These are phyloP conservation scores for Pediacus dermestoides DNA, from an alignment of 2,888 invertebrate genomes.

Conservation along the genomic window DNA sequence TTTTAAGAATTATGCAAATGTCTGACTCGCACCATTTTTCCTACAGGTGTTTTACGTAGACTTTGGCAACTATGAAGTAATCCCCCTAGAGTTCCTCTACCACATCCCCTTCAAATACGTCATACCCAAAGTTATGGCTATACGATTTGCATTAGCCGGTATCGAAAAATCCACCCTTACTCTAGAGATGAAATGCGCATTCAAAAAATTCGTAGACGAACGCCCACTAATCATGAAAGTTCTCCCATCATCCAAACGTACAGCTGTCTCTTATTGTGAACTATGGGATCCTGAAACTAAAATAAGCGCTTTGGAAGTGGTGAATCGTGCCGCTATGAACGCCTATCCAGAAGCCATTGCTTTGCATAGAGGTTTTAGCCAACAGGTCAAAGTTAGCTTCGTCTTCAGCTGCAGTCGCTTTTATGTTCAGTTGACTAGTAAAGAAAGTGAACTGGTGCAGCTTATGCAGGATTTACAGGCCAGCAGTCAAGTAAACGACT, in stretches of 20 bases:
- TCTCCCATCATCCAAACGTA: slow-evolving; percentile 57
- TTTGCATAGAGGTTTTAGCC: slow-evolving; percentile 43
- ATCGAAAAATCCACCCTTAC: slow-evolving; percentile 56
- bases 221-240: slow-evolving; percentile 64
- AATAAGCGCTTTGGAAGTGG: slow-evolving; percentile 58
- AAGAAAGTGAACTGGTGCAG: slow-evolving; percentile 58
- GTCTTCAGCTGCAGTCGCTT: slow-evolving; percentile 69
- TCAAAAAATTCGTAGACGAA: slow-evolving; percentile 64
- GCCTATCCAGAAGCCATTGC: slow-evolving; percentile 43
- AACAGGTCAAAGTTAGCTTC: slow-evolving; percentile 60
- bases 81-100: slow-evolving; percentile 67
- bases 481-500: slow-evolving; percentile 52
- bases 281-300: slow-evolving; percentile 57
- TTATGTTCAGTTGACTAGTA: slow-evolving; percentile 66
- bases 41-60: slow-evolving; percentile 69
- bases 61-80: slow-evolving; percentile 73
- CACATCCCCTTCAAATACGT: slow-evolving; percentile 72
- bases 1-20: no score
- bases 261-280: slow-evolving; percentile 72
- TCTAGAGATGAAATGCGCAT: slow-evolving; percentile 65
- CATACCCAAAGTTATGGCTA: slow-evolving; percentile 69
- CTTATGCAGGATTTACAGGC: slow-evolving; percentile 66
- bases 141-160: slow-evolving; percentile 70
- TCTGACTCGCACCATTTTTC: slow-evolving; percentile 6
- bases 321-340: slow-evolving; percentile 45